These are phyloP conservation scores for Trachelus stipa DNA, from an alignment of 2,888 invertebrate genomes.

Conservation along the genomic window DNA sequence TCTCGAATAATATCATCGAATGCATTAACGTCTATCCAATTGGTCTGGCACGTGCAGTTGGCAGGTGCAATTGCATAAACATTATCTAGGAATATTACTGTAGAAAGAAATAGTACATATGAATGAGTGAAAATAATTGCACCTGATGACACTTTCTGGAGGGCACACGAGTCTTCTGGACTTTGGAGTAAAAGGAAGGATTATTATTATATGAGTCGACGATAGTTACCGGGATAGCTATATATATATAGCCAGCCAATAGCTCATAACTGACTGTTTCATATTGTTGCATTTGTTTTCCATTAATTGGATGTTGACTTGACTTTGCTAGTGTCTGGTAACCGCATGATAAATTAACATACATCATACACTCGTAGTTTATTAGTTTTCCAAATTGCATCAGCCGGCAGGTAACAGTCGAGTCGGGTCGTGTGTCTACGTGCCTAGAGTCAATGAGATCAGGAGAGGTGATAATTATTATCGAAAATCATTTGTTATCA, in stretches of 20 bases:
- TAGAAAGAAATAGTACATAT: background rate
- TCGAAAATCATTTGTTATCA: background rate
- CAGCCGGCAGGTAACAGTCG: background rate
- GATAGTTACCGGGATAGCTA: background rate
- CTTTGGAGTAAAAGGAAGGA: background rate
- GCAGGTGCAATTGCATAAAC: background rate
- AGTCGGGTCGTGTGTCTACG: background rate
- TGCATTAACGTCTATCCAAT: background rate
- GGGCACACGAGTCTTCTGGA: background rate
- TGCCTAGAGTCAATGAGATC: background rate
- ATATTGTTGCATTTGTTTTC: constrained; percentile 19
- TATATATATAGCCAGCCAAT: background rate
- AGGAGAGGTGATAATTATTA: background rate
- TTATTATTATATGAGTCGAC: background rate
- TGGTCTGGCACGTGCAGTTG: background rate
- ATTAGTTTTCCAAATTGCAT: constrained; percentile 24
- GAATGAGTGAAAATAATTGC: background rate
- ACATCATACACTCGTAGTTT: constrained; percentile 19
- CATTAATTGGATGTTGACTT: constrained; percentile 49
- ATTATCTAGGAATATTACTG: background rate
- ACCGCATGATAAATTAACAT: constrained; percentile 52
- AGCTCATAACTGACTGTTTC: background rate
- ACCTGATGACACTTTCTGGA: background rate
- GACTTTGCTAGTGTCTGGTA: constrained; percentile 60
- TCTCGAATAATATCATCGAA: background rate